Evolutionary conservation across 2,113 vertebrate genomes (phyloP).

Genomic region (Nyctereutes procyonoides): DNA sequence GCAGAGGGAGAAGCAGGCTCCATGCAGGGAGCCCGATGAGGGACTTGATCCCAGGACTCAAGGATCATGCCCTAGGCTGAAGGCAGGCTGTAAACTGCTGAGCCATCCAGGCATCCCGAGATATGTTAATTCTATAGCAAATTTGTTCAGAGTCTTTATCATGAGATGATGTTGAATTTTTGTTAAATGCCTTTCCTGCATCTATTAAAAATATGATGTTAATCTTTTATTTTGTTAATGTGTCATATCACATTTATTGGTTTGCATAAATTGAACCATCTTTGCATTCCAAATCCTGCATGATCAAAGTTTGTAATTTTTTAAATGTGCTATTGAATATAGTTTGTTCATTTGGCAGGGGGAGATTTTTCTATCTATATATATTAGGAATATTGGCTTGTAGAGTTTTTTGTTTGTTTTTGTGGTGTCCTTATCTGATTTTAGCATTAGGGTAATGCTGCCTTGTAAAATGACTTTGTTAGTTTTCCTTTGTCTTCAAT

Average conservation of each 20-base stretch:
- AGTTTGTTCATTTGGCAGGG: neutral
- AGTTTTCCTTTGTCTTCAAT: neutral
- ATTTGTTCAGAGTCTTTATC: no score
- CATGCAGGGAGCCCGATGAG: no score
- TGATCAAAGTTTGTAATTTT: neutral
- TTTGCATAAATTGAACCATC: neutral
- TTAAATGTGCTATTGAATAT: neutral
- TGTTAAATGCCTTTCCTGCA: no score
- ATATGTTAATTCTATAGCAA: no score
- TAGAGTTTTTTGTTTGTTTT: neutral
- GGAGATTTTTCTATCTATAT: neutral
- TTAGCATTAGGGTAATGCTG: neutral
- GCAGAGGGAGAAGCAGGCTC: no score
- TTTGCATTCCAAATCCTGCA: neutral
- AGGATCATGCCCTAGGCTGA: no score
- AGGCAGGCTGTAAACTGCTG: no score
- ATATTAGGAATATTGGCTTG: neutral
- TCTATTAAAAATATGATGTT: no score
- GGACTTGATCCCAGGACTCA: no score
- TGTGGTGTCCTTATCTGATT: neutral
- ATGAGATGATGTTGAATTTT: no score
- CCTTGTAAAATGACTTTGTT: neutral
- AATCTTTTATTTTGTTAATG: neutral
- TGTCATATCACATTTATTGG: neutral
- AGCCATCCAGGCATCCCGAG: no score